Evolutionary conservation across 2,888 invertebrate genomes (phyloP), one percentile per base, ranked within the genome.

Genomic region (Oxyscelio sp.): DNA sequence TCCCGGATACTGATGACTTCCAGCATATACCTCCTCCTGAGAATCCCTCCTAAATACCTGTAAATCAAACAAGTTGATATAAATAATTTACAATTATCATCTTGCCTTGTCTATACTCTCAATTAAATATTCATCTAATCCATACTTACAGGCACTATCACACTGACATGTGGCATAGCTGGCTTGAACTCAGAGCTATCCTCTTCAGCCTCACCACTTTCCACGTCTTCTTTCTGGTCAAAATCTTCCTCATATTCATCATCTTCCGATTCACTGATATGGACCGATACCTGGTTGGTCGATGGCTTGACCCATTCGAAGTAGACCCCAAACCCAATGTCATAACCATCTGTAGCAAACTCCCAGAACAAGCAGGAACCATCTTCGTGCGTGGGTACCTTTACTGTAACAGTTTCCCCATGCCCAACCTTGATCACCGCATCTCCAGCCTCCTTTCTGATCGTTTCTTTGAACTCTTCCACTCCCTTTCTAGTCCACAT

Each of bases 321-420:
- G 94, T 97, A 99, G 59, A 99, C 96, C 0, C 99, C 99, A 94
- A 99, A 99, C 83, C 97, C 98, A 90, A 99, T 97, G 94, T 99
- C 99, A 92, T 99, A 99, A 92, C 97, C 97, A 94, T 99, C 99
- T 0, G 99, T 99, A 13, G 99, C 99, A 94, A 99, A 99, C 95
- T 99, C 99, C 99, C 99, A 99, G 95, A 99, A 99, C 43, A 99
- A 95, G 90, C 98, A 97, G 1, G 97, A 96, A 0, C 99, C 99
- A 90, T 98, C 97, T 86, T 97, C 97, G 93, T 99, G 98, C 0
- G 99, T 99, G 8, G 99, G 99, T 68, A 99, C 99, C 43, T 99
- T 95, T 89, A 99, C 98, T 58, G 99, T 99, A 56, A 99, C 98
- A 0, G 98, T 99, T 94, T 99, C 99, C 2, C 99, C 99, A 94